These are phyloP conservation scores for Archaeoteleia sp. DNA, from an alignment of 2,888 invertebrate species.

Conservation along the genomic window DNA sequence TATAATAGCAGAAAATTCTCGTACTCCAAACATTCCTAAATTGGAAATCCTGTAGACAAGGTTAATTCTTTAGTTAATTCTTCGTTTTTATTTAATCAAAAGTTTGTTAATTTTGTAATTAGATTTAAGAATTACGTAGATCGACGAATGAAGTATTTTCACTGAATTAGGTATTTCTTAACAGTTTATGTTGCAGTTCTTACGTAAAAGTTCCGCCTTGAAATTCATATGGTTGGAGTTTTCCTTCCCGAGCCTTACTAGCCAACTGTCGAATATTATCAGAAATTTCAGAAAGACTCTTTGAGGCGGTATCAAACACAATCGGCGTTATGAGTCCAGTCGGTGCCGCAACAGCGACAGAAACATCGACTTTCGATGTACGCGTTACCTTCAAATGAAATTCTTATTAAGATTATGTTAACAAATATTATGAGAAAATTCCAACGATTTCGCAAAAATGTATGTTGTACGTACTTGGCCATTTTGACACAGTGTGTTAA, in stretches of 20 bases:
- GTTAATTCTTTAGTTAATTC: neutral
- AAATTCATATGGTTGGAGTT: conserved; percentile 82
- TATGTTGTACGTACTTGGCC: too few relatives aligned
- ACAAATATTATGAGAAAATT: too few relatives aligned
- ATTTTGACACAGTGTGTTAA: conserved; percentile 76
- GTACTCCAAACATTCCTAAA: conserved; percentile 82
- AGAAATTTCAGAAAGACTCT: conserved; percentile 77
- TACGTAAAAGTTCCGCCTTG: conserved; percentile 79
- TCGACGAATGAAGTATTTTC: too few relatives aligned
- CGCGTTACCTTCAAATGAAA: too few relatives aligned
- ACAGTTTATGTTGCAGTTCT: conserved; percentile 41
- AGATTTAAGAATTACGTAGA: too few relatives aligned
- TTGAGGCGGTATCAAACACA: conserved; percentile 77
- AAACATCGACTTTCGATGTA: conserved; percentile 77
- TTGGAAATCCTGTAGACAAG: conserved; percentile 79
- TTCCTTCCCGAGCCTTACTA: conserved; percentile 78
- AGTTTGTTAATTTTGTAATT: too few relatives aligned
- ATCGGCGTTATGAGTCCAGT: conserved; percentile 82
- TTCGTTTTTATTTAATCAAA: too few relatives aligned
- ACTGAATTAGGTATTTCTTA: neutral
- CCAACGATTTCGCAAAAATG: too few relatives aligned
- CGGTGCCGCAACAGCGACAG: conserved; percentile 81
- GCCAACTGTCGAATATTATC: conserved; percentile 77
- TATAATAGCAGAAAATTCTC: conserved; percentile 81
- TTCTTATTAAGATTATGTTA: too few relatives aligned